phyloP scores from a whole-genome alignment of 2,113 vertebrate genomes.

The Dolichallabes microphthalmus region DNA sequence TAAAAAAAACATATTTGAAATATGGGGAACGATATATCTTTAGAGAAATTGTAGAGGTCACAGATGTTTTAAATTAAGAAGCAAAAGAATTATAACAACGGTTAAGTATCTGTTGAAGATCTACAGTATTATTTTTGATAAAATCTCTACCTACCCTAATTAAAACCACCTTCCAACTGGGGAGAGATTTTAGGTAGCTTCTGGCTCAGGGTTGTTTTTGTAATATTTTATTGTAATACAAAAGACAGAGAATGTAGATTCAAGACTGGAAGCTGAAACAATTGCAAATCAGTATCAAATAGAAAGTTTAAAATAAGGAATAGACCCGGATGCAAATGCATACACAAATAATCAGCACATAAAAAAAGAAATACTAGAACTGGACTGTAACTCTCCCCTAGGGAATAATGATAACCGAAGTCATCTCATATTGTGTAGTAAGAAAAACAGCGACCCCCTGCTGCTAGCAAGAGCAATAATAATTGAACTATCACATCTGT shows the following conservation, averaged over 20 bases:
- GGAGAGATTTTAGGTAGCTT: conserved; percentile 37
- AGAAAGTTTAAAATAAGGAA: conserved; percentile 34
- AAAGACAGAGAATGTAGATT: neutral
- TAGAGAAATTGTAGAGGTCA: conserved; percentile 56
- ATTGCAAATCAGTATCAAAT: conserved; percentile 18
- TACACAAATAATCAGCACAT: conserved; percentile 38
- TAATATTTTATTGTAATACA: conserved; percentile 43
- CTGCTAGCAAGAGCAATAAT: conserved; percentile 40
- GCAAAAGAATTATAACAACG: conserved; percentile 63
- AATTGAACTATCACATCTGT: conserved; percentile 49
- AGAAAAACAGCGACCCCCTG: conserved; percentile 41
- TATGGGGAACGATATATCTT: conserved; percentile 51
- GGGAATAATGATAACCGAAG: conserved; percentile 26
- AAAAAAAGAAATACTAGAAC: conserved; percentile 9
- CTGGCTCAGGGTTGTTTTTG: neutral
- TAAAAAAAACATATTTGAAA: conserved; percentile 58
- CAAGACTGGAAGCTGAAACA: conserved; percentile 12
- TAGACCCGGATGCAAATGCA: neutral
- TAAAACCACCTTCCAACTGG: conserved; percentile 50
- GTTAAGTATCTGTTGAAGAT: conserved; percentile 58
- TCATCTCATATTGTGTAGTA: conserved; percentile 16
- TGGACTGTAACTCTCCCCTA: conserved; percentile 5
- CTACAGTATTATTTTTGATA: conserved; percentile 62
- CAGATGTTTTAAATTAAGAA: conserved; percentile 50
- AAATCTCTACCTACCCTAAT: conserved; percentile 70